Evolutionary conservation across 92 coral and sea anemone species (phyloP), one percentile per base, ranked within the genome.

Genomic region (Zoanthus solanderi): DNA sequence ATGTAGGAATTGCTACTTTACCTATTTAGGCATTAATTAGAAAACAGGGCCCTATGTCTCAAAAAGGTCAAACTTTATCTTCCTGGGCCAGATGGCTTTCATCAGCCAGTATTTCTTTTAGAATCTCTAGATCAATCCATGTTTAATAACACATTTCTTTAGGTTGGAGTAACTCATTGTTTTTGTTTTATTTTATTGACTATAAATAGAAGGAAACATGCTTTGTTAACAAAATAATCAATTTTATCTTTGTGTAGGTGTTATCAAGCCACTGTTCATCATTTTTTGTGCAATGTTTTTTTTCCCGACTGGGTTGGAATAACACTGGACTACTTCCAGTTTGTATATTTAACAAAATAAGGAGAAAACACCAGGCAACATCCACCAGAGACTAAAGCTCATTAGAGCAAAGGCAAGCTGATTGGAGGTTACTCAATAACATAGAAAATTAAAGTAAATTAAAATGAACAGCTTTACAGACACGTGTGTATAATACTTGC

Each of bases 361-460:
- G 66, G 14, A 14, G 6, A 58, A 15, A 58, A 58, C 14, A 58
- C 66, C 30, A 61, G 28, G 16, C 69, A n/a, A 32, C 69, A 61
- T 61, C 29, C 17, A 61, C 69, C 69, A 61, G 32, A 61, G 69
- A 23, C 69, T 61, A 61, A 7, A 61, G 69, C 17, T 61, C 69
- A 61, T 61, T 29, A 61, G 30, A n/a, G 30, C 31, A 61, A 61
- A 61, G 69, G 69, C 69, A 61, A 61, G 69, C 69, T 61, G 69
- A 61, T 61, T 15, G 28, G 17, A 61, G 69, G 16, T 61, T 15
- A 23, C 69, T 61, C 69, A 61, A 61, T 17, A 57, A 57, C 65
- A 61, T 0, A 61, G 12, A 61, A 61, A 61, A n/a, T 61, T 16
- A n/a, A 37, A 34, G 42, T 34, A 34, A 37, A 37, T 37, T 37